Percentiles rank a stretch among this genome's conserved stretches.
phyloP scores from a whole-genome alignment of 2,113 vertebrate species.

The Lagenorhynchus albirostris region DNA sequence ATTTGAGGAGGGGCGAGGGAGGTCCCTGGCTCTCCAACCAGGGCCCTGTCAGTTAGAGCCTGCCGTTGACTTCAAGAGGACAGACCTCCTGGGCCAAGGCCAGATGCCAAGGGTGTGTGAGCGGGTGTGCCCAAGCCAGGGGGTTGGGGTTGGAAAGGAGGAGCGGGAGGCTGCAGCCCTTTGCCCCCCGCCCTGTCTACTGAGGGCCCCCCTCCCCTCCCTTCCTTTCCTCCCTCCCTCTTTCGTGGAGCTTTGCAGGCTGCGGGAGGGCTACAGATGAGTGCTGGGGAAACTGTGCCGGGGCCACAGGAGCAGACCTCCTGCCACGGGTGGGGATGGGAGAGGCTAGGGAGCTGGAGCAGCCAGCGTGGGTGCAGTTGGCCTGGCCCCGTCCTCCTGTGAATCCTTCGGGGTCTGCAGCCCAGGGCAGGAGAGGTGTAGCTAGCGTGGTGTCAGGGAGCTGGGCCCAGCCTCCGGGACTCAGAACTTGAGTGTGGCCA shows the following conservation, averaged over 20 bases:
- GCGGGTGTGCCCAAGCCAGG: background rate
- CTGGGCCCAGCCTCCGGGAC: background rate
- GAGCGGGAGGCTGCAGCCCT: background rate
- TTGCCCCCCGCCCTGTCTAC: background rate
- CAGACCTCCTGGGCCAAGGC: background rate
- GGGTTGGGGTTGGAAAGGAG: background rate
- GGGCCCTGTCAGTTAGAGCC: background rate
- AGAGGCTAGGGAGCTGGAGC: background rate
- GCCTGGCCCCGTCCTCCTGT: background rate
- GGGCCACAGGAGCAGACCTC: rapidly evolving
- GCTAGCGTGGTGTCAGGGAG: background rate
- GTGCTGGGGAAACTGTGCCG: background rate
- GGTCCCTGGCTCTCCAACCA: background rate
- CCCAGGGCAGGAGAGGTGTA: background rate
- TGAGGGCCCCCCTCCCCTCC: background rate
- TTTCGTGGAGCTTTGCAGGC: background rate
- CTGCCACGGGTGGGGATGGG: no score
- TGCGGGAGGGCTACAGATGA: background rate
- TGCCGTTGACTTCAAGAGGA: background rate
- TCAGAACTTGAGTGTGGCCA: background rate
- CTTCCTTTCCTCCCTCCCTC: background rate
- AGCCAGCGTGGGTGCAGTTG: background rate
- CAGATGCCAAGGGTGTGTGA: background rate
- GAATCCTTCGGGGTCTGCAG: background rate
- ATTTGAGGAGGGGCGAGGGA: background rate